Conservation (phyloP, 2,797 vertebrate species). For the Gila robusta region DNA sequence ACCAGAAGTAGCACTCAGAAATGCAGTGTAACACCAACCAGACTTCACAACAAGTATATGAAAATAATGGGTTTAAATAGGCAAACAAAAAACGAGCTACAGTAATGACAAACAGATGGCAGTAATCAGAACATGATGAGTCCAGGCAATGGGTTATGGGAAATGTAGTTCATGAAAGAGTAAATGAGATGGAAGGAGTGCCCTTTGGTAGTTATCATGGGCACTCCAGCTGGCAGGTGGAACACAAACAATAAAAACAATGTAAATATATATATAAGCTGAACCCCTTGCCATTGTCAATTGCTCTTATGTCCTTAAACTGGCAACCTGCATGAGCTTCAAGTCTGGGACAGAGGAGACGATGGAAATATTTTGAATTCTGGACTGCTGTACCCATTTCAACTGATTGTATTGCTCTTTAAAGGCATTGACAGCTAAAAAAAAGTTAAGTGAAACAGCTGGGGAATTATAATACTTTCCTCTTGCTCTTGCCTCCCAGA, state of each 20-base stretch:
- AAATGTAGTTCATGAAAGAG: too few species aligned
- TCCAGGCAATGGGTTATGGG: too few species aligned
- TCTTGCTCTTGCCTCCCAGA: conserved; percentile 5
- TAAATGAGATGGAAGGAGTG: too few species aligned
- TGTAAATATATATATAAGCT: neutral
- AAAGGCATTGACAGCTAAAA: conserved; percentile 3
- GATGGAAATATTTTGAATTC: neutral
- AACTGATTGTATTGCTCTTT: neutral
- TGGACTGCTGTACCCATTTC: neutral
- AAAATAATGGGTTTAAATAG: too few species aligned
- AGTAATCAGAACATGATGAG: too few species aligned
- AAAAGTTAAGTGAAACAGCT: conserved; percentile 6
- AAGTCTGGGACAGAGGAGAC: neutral
- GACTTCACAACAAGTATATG: too few species aligned
- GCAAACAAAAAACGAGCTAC: too few species aligned
- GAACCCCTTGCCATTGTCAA: neutral
- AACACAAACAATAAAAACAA: neutral
- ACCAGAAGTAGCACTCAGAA: too few species aligned
- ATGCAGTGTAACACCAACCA: too few species aligned
- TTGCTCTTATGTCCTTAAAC: neutral
- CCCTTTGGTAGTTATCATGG: too few species aligned
- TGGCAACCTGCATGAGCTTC: neutral
- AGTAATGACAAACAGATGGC: too few species aligned
- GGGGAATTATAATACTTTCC: conserved; percentile 5
- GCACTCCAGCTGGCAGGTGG: too few species aligned